Base-by-base conservation (phyloP, 2,113 vertebrate species). In the Patagioenas fasciata region DNA sequence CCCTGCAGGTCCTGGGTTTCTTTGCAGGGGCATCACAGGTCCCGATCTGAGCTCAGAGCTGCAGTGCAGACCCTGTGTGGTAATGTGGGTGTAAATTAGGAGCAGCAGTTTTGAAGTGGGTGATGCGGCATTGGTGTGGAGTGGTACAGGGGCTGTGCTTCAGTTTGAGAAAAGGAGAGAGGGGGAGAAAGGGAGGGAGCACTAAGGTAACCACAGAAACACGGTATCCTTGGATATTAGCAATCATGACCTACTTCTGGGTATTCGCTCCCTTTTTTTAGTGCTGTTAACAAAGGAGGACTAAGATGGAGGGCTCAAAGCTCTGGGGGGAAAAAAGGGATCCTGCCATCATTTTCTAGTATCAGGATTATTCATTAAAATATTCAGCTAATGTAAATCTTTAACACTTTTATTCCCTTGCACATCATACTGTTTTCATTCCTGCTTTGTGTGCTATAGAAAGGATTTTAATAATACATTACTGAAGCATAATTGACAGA, bases 151-250 rank as follows among this genome's bases (percentile, higher is more conserved):
- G 54, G 85, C 85, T 50, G 89, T 50, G 92, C 87, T 79, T 47
- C 28, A 51, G 38, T 61, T 67, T 2, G 19, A 80, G 79, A 48
- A 44, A 58, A 53, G 42, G 25, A 84, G 77, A 53, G 80, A 78
- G 32, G 14, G 42, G 50, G 34, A 89, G 56, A 85, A 80, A 86
- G 69, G 36, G 64, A 89, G 69, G 32, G 58, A 93, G 88, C 1
- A 2, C 57, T 80, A 66, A 95, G 96, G 95, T 96, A 97, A 97
- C 96, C 94, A 94, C 96, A 97, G 91, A 96, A 96, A 97, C 94
- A 53, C 51, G 94, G 95, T 96, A 96, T 97, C 94, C 94, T 96
- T 97, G 94, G 89, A 96, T 97, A 96, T 97, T 89, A 97, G 79
- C 87, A 94, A 82, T 51, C 50, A 3, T 97, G 96, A 96, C 97